Base-by-base conservation (phyloP, 2,797 vertebrate species). In the Ceryle rudis region DNA sequence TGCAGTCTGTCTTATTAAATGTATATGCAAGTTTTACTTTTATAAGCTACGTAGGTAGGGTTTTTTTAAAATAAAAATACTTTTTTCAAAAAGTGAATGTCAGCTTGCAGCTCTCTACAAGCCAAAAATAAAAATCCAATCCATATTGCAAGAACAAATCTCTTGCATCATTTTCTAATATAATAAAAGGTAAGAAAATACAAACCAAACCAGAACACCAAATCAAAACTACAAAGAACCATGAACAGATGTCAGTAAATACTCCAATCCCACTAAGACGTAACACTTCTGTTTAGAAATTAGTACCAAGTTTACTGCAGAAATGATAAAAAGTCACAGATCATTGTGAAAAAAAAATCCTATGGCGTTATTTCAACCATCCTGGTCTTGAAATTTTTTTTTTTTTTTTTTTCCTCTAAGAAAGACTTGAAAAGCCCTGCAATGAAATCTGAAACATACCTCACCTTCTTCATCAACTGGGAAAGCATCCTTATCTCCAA, bases 271-370 rank as follows among this genome's bases (percentile, higher is more conserved):
- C 80, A 65, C 57, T 0, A 18, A 81, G 67, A 28, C 47, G 10
- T 89, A 92, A 82, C 39, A 60, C 39, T 87, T 82, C 67, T 87
- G 55, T 77, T 95, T 71, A 85, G 84, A 87, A 95, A 93, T 79
- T 55, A 84, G 22, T 51, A 77, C 39, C 4, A n/a, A 80, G 61
- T 89, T 94, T 71, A 77, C n/a, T 49, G 67, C 2, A 78, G 81
- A 90, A 81, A 31, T 78, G 55, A 57, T 28, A 61, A 89, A 60
- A 72, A 70, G 31, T 58, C 87, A 78, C 35, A 92, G 51, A 85
- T 55, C 17, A 54, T 37, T 5, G 58, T 22, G 31, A 87, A 80
- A 91, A 88, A 78, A 37, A 86, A 84, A 33, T 21, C 20, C 28
- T 49, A 75, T 31, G 35, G 31, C 92, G 57, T 78, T 74, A 77